Evolutionary conservation across 1,140 invertebrate genomes (phyloP), one percentile per base, ranked within the genome.

Genomic region (Pseudomyrmex gracilis): DNA sequence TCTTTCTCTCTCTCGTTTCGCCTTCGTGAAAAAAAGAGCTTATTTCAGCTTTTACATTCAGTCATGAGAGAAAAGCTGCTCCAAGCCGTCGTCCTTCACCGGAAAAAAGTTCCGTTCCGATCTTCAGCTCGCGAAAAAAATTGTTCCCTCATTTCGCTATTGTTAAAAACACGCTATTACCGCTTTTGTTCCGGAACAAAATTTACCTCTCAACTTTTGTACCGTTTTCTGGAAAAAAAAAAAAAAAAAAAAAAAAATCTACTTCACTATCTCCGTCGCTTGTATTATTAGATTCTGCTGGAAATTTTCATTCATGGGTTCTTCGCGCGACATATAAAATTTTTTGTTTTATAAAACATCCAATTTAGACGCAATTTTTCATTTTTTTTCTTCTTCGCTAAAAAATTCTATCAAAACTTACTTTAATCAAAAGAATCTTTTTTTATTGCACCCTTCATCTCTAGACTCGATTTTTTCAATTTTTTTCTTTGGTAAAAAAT

Each of bases 181-280:
- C 8, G 12, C 45, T 43, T 13, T 73, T 47, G 13, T 17, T 61
- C 9, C 3, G 15, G 57, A 73, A 57, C 15, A 73, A 57, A 57
- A 55, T 63, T 71, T 71, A 55, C n/a, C 53, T n/a, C 53, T n/a
- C 53, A 53, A 12, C 22, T 73, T 71, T 71, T 13, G 57, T 17
- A n/a, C 22, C 5, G 7, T 5, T 47, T 55, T 3, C 47, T 4
- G 55, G 13, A 71, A 34, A 71, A 15, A 13, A 51, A 49, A 49
- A 71, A 55, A 71, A 71, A 71, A 13, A 12, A 49, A 49, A 49
- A 49, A 71, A 55, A 71, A 71, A 15, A 7, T 60, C 34, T 58
- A 58, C 9, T 73, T 5, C 53, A 4, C 34, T 34, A 34, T 34
- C 34, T 34, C 34, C 34, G 5, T 34, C 34, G 34, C 5, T 34